Base-by-base conservation (phyloP, 2,797 vertebrate species). In the Pangasius larnaudii region DNA sequence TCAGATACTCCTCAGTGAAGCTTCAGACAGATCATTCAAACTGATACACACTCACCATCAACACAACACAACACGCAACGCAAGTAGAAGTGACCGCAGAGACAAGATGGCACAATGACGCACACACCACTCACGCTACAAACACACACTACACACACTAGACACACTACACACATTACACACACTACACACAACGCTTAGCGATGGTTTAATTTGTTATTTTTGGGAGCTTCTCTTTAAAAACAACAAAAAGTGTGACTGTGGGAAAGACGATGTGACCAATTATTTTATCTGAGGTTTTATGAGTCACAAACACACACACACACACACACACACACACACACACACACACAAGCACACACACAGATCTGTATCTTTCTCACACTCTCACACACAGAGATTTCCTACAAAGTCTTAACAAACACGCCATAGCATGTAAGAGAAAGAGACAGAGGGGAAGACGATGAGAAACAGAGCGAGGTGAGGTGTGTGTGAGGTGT, bases 241-340 rank as follows among this genome's bases (percentile, higher is more conserved):
- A 63, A 63, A 65, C n/a, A 30, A 7, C 16, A 69, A 36, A 71
- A 18, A 2, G 18, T 10, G 8, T 39, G 69, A 19, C 18, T 71
- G 18, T 22, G 63, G n/a, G n/a, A 67, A 67, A 67, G 14, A 67
- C 13, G 11, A 33, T 16, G 30, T 18, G 65, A 33, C 13, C 65
- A 67, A 33, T 67, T 67, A 33, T 67, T 67, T 33, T 30, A 67
- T 33, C 4, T 67, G 65, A 33, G 10, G 65, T 33, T 33, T 61
- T 27, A 2, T 61, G 59, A 61, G 59, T 33, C 69, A 36, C 67
- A 69, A 1, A 71, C 67, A 36, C 69, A 71, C 18, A 16, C 30
- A 67, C 65, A 67, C 65, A 65, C 63, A 71, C 6, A 39, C 90
- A 90, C 82, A 90, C 90, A 30, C 61, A 30, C 10, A 10, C 39